Evolutionary conservation across 2,797 vertebrate species (phyloP), one percentile per base, ranked within the genome.

Genomic region (Lates japonicus): DNA sequence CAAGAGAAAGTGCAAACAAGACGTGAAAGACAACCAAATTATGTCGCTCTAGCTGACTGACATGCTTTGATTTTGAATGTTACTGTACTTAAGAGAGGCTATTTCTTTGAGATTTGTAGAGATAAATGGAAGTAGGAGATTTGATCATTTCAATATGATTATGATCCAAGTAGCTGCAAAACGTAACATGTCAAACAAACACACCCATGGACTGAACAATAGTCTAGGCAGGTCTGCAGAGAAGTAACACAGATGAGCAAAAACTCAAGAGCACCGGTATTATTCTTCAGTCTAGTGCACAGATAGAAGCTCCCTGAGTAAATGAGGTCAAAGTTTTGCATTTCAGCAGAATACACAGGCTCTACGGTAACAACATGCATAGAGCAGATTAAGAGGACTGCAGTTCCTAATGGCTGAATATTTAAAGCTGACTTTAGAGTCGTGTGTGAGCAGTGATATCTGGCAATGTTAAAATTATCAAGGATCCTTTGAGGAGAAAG

Each of bases 261-360:
- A 90, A 88, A 85, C 46, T 64, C 57, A 74, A 93, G 78, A 84
- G 78, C 90, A 87, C 88, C 85, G 87, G 87, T 87, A 90, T 92
- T 90, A 79, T 87, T 91, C 88, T 78, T 87, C 60, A 80, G 74
- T 81, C 78, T 72, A 58, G 80, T 70, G 84, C 80, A 73, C 73
- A 84, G 78, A 83, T 54, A 88, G 73, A 86, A 80, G 73, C 54
- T 67, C 57, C 42, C 61, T n/a, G 49, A 64, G 74, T 54, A 68
- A 83, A 71, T 66, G 31, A 88, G 78, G 79, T 84, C 46, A 81
- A 62, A 42, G 51, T 83, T 84, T 83, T 71, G 80, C 67, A 78
- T 84, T 80, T 91, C 66, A 76, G 78, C 60, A 51, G 75, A 86
- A 78, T 48, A 76, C 57, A 65, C 57, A 31, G 31, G 66, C 67